Conservation (phyloP, 2,113 vertebrate species). For the Campylomormyrus numenius region DNA sequence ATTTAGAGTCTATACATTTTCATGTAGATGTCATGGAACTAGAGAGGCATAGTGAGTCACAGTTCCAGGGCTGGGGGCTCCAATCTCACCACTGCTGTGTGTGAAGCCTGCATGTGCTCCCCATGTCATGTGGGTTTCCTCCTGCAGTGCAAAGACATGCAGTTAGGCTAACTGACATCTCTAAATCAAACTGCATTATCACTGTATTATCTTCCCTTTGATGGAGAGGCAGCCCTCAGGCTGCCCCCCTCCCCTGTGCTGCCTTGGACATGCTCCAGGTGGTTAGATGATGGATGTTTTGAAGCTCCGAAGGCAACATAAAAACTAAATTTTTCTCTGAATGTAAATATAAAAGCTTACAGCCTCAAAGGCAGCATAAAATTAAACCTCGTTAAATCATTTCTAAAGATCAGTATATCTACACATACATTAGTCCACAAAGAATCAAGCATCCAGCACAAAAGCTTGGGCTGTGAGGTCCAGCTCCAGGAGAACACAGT, state of each 20-base stretch:
- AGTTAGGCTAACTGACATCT: neutral
- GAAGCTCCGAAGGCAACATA: neutral
- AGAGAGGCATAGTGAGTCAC: neutral
- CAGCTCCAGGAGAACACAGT: neutral
- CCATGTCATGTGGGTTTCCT: neutral
- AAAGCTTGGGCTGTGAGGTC: neutral
- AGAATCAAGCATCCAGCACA: neutral
- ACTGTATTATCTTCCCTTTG: neutral
- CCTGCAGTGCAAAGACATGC: neutral
- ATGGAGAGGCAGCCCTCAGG: neutral
- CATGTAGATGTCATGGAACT: neutral
- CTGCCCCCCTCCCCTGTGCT: neutral
- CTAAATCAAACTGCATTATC: neutral
- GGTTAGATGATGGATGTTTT: neutral
- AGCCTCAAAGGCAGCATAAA: neutral
- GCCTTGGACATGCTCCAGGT: neutral
- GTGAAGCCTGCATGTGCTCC: neutral
- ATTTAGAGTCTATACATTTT: constrained; percentile 10
- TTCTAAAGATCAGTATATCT: neutral
- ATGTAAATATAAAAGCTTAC: neutral
- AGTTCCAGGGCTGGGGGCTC: neutral
- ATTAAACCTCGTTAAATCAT: neutral
- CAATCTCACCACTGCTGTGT: neutral
- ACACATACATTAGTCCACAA: neutral
- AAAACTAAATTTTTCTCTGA: neutral